phyloP scores from a whole-genome alignment of 2,797 vertebrate genomes.

The Tamandua tetradactyla region DNA sequence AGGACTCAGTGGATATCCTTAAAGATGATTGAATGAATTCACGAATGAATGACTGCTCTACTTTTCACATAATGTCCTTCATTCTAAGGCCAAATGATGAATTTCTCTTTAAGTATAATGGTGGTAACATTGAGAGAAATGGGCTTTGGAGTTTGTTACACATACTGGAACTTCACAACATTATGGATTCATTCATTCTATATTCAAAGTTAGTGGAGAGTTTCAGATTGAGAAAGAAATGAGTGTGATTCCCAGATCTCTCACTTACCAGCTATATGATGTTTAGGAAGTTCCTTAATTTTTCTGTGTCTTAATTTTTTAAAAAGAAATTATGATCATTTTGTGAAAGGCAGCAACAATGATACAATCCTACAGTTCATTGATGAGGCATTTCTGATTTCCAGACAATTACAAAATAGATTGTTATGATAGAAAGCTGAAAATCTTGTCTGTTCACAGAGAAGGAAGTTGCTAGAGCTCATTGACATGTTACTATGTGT shows the following conservation, averaged over 20 bases:
- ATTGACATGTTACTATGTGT: not conserved
- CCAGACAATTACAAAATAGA: not conserved
- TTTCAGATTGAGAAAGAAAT: not conserved
- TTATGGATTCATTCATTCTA: not conserved
- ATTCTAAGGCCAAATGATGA: not conserved
- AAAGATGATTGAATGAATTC: not conserved
- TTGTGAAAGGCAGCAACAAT: not conserved
- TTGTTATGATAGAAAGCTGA: not conserved
- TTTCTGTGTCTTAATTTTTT: not conserved
- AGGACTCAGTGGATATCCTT: not conserved
- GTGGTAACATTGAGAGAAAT: not conserved
- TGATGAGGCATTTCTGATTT: not conserved
- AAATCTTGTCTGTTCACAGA: not conserved
- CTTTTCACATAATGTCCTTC: not conserved
- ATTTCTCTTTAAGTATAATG: not conserved
- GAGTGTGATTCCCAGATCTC: not conserved
- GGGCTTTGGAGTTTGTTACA: not conserved
- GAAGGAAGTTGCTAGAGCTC: not conserved
- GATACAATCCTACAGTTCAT: not conserved
- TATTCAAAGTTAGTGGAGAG: not conserved
- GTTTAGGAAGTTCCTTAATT: not conserved
- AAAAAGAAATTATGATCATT: not conserved
- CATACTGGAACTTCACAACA: not conserved
- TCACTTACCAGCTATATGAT: not conserved
- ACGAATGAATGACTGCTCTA: not conserved